phyloP scores from a whole-genome alignment of 2,797 vertebrate species.

The Acanthurus tractus region DNA sequence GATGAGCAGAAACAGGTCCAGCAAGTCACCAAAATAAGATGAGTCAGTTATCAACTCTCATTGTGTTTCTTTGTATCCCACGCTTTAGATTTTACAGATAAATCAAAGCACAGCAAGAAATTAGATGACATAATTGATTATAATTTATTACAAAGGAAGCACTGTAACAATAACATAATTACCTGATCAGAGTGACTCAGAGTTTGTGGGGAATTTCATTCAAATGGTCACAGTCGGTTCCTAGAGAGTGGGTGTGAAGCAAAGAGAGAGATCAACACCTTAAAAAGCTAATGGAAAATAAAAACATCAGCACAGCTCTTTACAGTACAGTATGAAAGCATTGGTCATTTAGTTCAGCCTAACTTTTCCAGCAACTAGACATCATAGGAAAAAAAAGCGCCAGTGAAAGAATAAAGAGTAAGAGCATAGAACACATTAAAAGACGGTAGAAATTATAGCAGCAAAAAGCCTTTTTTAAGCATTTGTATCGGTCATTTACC shows the following conservation, averaged over 20 bases:
- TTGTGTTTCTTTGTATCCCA: not conserved
- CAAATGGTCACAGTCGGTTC: slow-evolving; percentile 29
- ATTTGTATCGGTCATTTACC: not conserved
- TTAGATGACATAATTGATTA: not conserved
- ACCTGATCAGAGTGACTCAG: slow-evolving; percentile 13
- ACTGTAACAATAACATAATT: slow-evolving; percentile 11
- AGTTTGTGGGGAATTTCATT: slow-evolving; percentile 55
- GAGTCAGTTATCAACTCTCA: not conserved
- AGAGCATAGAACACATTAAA: not conserved
- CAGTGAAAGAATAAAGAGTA: no score
- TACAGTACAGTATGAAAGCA: no score
- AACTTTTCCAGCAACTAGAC: not conserved
- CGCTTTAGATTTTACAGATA: not conserved
- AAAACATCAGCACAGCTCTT: not conserved
- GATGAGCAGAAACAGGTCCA: not conserved
- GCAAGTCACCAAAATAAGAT: not conserved
- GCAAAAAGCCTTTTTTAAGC: no score
- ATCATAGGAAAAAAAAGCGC: not conserved
- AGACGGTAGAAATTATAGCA: not conserved
- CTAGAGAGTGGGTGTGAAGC: slow-evolving; percentile 35
- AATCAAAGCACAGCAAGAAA: not conserved
- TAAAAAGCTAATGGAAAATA: not conserved
- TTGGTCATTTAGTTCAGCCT: not conserved
- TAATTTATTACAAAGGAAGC: not conserved
- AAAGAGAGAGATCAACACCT: slow-evolving; percentile 7